Base-by-base conservation (phyloP, 2,888 invertebrate genomes). In the Gonocerus acuteangulatus region DNA sequence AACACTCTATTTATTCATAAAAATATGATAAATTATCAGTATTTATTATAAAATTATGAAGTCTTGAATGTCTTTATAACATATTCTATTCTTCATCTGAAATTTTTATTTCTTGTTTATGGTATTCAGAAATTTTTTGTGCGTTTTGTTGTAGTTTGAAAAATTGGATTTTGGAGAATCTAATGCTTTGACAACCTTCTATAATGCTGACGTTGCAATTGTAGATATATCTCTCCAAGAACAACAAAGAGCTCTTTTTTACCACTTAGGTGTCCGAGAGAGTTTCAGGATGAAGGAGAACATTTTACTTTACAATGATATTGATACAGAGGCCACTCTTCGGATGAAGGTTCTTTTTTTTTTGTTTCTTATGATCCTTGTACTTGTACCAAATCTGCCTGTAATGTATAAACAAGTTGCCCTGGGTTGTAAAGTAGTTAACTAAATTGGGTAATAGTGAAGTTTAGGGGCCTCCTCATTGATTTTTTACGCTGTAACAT, bases 101-200 rank as follows among this genome's bases (percentile, higher is more conserved):
- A n/a, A n/a, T n/a, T n/a, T n/a, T n/a, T n/a, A n/a, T n/a, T n/a
- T n/a, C n/a, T n/a, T n/a, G n/a, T n/a, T n/a, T n/a, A n/a, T n/a
- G n/a, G n/a, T n/a, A n/a, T n/a, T n/a, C 11, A 4, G 15, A 18
- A 60, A 49, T 32, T 2, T 45, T 16, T 60, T 11, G 11, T 18
- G 15, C 15, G 16, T 44, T 51, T 19, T 42, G 63, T 80, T 81
- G 63, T 77, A 92, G 88, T 97, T 95, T 80, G 94, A 97, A 73
- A 94, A 93, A 74, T 78, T 97, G 68, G 97, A 99, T 77, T 97
- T 95, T 77, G 97, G 96, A 0, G 97, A 97, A 77, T 89, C 93
- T 13, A 91, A 90, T 74, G 91, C 92, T 0, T 76, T 96, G 70
- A 95, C 96, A 73, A 87, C 86, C 68, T 97, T 99, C 77, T 97